A percentile compares a stretch with the other conserved stretches of the same genome.
Conservation (phyloP, 2,113 vertebrate genomes). For the Plecotus auritus region DNA sequence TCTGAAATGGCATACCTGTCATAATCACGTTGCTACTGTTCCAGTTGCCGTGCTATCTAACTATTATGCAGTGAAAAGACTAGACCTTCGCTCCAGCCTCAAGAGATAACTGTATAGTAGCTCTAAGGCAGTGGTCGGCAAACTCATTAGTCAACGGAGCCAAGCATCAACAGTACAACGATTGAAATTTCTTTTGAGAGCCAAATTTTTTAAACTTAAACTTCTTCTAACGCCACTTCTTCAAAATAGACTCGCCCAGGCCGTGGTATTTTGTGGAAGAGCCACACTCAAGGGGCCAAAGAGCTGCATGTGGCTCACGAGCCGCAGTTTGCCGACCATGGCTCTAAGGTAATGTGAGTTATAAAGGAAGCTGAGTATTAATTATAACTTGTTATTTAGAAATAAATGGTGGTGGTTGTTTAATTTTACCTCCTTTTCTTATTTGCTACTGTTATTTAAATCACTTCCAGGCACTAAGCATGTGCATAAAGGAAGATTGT, state of each 20-base stretch:
- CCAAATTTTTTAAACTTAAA: too few relatives aligned
- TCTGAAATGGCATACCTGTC: background rate
- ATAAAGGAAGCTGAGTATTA: conserved; percentile 65
- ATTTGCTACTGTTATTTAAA: conserved; percentile 76
- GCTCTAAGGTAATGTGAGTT: conserved; percentile 54
- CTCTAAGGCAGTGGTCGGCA: too few relatives aligned
- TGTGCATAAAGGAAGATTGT: conserved; percentile 72
- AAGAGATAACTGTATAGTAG: conserved; percentile 44
- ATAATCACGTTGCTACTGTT: background rate
- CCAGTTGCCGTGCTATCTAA: background rate
- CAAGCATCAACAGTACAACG: too few relatives aligned
- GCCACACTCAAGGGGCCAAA: too few relatives aligned
- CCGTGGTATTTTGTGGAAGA: too few relatives aligned
- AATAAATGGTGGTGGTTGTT: conserved; percentile 35
- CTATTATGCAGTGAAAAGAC: conserved; percentile 25
- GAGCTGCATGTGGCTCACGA: too few relatives aligned
- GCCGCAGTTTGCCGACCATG: too few relatives aligned
- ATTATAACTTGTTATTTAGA: conserved; percentile 71
- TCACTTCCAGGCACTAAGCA: conserved; percentile 53
- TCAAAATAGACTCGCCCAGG: too few relatives aligned
- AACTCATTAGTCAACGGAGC: too few relatives aligned
- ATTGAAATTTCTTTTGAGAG: too few relatives aligned
- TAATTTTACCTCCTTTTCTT: conserved; percentile 74
- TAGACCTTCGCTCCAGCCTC: conserved; percentile 7
- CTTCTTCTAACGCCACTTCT: too few relatives aligned